phyloP scores from a whole-genome alignment of 2,888 invertebrate genomes.

The Oxyteleia sp. region DNA sequence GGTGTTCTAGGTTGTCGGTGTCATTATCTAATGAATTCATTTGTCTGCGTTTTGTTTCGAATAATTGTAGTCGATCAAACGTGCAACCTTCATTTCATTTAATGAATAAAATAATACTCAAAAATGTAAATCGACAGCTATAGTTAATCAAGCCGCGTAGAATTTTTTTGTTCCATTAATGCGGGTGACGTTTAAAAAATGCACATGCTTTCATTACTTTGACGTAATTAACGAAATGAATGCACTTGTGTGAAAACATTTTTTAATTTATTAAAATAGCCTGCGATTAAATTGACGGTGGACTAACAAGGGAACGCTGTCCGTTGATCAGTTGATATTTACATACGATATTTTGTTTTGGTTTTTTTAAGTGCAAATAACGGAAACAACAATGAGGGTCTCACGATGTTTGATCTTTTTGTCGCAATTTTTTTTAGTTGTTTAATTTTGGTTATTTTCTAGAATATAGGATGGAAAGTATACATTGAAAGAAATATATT shows the following conservation, averaged over 20 bases:
- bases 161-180: conserved; percentile 26
- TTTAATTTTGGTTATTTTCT: no score
- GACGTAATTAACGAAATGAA: conserved; percentile 24
- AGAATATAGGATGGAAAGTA: no score
- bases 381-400: no score
- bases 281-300: background rate
- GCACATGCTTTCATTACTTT: conserved; percentile 13
- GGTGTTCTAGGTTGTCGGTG: no score
- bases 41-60: conserved; percentile 15
- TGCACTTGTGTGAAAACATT: conserved; percentile 15
- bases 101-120: conserved; percentile 35
- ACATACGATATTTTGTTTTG: no score
- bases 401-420: no score
- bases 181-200: conserved; percentile 22
- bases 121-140: conserved; percentile 46
- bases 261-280: conserved; percentile 4
- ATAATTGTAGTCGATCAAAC: conserved; percentile 40
- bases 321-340: no score
- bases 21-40: conserved; percentile 28
- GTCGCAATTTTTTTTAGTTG: no score
- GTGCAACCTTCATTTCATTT: conserved; percentile 23
- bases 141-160: conserved; percentile 42
- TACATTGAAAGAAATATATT: no score
- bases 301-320: no score
- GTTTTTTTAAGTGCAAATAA: no score